Evolutionary conservation across 2,888 invertebrate genomes (phyloP).

Genomic region (Gisinianus flammeolus): DNA sequence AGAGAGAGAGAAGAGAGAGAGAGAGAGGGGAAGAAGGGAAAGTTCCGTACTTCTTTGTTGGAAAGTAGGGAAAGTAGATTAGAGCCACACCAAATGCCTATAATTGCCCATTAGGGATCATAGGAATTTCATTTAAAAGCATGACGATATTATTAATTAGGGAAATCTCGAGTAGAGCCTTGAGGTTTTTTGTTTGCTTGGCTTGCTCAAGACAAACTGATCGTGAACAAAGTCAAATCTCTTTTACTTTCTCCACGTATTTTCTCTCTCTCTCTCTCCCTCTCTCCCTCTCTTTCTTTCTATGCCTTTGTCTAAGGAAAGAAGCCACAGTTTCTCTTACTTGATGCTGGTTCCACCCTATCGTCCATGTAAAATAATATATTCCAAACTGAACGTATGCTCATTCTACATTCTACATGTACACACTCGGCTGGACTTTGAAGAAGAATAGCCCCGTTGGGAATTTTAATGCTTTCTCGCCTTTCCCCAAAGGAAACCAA

Average conservation of each 20-base stretch:
- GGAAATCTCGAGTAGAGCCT: slow-evolving; percentile 1
- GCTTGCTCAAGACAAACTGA: not conserved
- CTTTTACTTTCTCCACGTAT: not conserved
- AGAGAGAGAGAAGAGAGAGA: not conserved
- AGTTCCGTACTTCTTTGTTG: too few species aligned
- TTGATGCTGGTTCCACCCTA: too few species aligned
- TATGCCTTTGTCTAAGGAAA: not conserved
- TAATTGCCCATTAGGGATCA: slow-evolving; percentile 5
- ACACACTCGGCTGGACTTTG: not conserved
- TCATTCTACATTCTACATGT: not conserved
- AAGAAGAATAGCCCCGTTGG: not conserved
- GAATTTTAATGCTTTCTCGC: not conserved
- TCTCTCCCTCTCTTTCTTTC: not conserved
- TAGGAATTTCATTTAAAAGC: slow-evolving; percentile 11
- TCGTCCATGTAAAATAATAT: too few species aligned
- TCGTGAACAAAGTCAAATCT: not conserved
- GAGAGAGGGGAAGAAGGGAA: not conserved
- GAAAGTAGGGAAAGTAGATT: not conserved
- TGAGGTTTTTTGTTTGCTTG: not conserved
- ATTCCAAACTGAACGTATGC: not conserved
- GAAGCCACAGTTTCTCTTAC: not conserved
- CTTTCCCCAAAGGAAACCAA: not conserved
- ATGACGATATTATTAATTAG: slow-evolving; percentile 16
- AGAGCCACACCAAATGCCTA: not conserved
- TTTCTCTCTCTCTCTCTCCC: not conserved